phyloP scores from a whole-genome alignment of 2,888 invertebrate genomes.

The Phytoseiulus persimilis region DNA sequence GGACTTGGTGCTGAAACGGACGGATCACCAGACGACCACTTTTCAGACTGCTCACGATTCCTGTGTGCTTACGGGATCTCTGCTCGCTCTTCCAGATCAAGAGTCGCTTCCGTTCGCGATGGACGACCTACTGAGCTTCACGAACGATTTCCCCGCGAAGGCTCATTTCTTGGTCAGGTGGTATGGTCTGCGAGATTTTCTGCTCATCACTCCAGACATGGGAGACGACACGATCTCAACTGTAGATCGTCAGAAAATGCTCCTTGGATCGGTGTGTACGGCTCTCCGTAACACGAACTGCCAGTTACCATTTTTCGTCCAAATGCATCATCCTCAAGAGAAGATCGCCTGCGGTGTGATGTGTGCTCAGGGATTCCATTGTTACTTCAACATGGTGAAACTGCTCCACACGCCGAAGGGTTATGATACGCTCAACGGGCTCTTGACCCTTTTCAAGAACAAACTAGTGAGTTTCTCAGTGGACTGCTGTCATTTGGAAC shows the following conservation, averaged over 20 bases:
- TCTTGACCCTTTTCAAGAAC: constrained; percentile 77
- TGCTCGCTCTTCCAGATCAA: constrained; percentile 41
- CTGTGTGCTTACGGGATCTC: constrained; percentile 50
- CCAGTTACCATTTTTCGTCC: constrained; percentile 75
- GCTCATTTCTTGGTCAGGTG: constrained; percentile 52
- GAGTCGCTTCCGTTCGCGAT: constrained; percentile 52
- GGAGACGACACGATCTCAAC: constrained; percentile 51
- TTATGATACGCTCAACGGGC: constrained; percentile 69
- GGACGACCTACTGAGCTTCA: constrained; percentile 55
- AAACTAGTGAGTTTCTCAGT: constrained; percentile 57
- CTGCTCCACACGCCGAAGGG: constrained; percentile 69
- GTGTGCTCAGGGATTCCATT: constrained; percentile 65
- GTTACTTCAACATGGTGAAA: constrained; percentile 82
- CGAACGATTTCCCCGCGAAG: constrained; percentile 59
- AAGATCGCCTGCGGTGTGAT: constrained; percentile 65
- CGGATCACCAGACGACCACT: too few relatives aligned
- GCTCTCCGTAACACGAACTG: constrained; percentile 72
- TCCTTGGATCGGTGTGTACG: constrained; percentile 70
- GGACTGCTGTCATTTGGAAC: too few relatives aligned
- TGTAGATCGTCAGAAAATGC: constrained; percentile 61
- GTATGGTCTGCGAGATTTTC: constrained; percentile 74
- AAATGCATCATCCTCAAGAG: constrained; percentile 70
- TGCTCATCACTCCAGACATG: constrained; percentile 63
- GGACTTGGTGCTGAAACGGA: background rate
- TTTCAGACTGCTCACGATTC: constrained; percentile 41